These are phyloP conservation scores for Drosophila anomalipes DNA, from an alignment of 2,888 invertebrate species.

Conservation along the genomic window DNA sequence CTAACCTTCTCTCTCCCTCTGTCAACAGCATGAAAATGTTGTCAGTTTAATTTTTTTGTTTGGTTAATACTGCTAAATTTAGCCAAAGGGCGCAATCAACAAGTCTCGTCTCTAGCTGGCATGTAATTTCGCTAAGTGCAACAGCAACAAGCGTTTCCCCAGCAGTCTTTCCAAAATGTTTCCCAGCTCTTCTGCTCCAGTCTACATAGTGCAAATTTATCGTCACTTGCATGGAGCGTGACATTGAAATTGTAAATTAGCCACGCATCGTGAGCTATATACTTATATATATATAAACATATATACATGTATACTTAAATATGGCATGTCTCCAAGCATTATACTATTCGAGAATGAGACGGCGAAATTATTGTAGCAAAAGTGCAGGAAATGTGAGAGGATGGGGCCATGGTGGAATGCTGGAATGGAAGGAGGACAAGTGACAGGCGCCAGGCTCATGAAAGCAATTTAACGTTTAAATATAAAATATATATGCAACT, in stretches of 20 bases:
- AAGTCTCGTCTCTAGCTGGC: conserved; percentile 66
- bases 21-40: conserved; percentile 66
- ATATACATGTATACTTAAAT: conserved; percentile 8
- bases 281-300: not conserved
- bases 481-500: not conserved
- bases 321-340: conserved; percentile 34
- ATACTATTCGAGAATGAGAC: conserved; percentile 26
- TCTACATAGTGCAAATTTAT: conserved; percentile 73
- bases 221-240: conserved; percentile 81
- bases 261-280: conserved; percentile 64
- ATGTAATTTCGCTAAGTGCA: conserved; percentile 78
- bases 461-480: not conserved
- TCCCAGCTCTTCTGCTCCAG: conserved; percentile 7
- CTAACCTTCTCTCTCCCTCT: conserved; percentile 29
- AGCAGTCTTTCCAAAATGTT: conserved; percentile 10
- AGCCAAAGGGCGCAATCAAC: conserved; percentile 73
- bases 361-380: conserved; percentile 22
- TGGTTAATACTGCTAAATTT: conserved; percentile 76
- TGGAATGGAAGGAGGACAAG: not conserved
- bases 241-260: conserved; percentile 84
- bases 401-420: not conserved
- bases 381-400: conserved; percentile 21
- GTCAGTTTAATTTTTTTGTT: conserved; percentile 75
- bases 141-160: conserved; percentile 29
- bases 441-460: conserved; percentile 28